Conservation (phyloP, 2,113 vertebrate species). For the Spermophilus dauricus region DNA sequence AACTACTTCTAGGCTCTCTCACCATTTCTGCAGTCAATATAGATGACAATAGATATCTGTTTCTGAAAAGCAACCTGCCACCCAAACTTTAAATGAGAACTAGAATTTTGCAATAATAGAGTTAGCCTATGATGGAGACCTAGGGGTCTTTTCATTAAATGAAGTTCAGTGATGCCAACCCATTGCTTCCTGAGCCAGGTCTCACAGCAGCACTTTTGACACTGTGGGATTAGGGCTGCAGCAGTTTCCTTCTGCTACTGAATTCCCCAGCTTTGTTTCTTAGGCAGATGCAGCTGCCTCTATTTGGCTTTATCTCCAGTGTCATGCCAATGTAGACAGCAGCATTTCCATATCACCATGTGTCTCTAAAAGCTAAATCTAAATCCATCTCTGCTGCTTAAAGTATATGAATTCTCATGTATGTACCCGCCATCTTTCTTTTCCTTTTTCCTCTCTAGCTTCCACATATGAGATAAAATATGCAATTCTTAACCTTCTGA, state of each 20-base stretch:
- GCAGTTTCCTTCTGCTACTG: conserved; percentile 35
- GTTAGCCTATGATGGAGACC: not conserved
- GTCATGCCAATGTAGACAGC: not conserved
- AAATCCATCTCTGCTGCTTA: not conserved
- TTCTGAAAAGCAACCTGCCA: not conserved
- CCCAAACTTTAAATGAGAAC: not conserved
- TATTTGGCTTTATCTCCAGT: not conserved
- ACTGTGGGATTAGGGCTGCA: conserved; percentile 34
- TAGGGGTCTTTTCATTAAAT: conserved; percentile 55
- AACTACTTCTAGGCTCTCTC: not conserved
- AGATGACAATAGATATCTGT: not conserved
- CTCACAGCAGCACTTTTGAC: not conserved
- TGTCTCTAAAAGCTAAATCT: not conserved
- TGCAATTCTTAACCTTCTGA: too few relatives aligned
- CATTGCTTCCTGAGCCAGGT: not conserved
- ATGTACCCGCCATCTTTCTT: too few relatives aligned
- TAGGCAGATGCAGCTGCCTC: conserved; percentile 59
- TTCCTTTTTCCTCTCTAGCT: too few relatives aligned
- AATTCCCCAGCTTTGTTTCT: not conserved
- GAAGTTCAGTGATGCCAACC: conserved; percentile 24
- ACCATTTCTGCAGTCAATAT: not conserved
- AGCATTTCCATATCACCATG: not conserved
- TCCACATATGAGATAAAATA: too few relatives aligned
- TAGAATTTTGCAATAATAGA: not conserved
- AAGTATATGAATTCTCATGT: not conserved